Conservation (phyloP, 2,797 vertebrate species). For the Lerista edwardsae region DNA sequence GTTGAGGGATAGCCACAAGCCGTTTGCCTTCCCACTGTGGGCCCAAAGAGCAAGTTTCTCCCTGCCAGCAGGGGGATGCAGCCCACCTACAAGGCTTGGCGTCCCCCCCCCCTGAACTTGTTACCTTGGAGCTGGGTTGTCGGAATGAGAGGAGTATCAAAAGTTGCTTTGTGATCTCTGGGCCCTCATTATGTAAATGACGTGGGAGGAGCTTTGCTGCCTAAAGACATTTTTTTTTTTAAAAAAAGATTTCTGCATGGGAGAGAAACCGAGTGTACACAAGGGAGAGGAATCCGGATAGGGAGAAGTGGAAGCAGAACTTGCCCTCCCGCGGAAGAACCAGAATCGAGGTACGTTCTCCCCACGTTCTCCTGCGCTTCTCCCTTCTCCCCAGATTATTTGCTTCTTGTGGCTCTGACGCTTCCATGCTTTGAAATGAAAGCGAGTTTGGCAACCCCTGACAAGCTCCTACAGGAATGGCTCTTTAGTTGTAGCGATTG, state of each 20-base stretch:
- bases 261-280: not conserved
- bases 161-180: conserved; percentile 57
- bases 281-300: not conserved
- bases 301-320: not conserved
- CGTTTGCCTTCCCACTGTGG: conserved; percentile 61
- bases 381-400: not conserved
- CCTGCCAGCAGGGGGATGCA: not conserved
- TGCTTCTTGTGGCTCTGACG: rapidly evolving
- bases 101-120: conserved; percentile 75
- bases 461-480: rapidly evolving
- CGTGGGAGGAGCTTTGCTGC: conserved; percentile 47
- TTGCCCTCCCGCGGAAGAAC: not conserved
- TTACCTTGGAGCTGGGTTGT: conserved; percentile 76
- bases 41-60: conserved; percentile 76
- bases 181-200: conserved; percentile 30
- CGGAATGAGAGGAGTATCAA: conserved; percentile 56
- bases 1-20: conserved; percentile 28
- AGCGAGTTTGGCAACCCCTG: not conserved
- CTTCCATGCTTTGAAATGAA: not conserved
- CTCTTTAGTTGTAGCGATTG: not conserved
- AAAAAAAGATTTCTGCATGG: not conserved
- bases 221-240: not conserved
- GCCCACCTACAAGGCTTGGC: conserved; percentile 30
- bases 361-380: not conserved
- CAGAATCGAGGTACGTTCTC: conserved; percentile 41